Conservation (phyloP, 2,113 vertebrate genomes). For the Butastur rufipennis region DNA sequence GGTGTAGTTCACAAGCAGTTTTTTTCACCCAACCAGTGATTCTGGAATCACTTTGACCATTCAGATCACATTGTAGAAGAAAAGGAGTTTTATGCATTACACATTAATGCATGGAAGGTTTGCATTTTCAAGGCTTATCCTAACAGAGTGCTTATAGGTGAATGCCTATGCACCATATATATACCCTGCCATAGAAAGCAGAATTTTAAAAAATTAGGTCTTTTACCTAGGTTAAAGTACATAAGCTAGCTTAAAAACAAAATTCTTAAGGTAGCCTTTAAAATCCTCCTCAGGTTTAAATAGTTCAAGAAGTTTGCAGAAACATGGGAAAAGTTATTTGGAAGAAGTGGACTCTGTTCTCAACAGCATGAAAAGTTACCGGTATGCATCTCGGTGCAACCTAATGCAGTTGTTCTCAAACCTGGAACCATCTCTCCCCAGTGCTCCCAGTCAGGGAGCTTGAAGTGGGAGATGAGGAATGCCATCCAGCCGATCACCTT, state of each 20-base stretch:
- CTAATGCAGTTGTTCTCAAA: background rate
- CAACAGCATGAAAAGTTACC: background rate
- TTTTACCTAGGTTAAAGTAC: background rate
- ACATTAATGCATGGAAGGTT: background rate
- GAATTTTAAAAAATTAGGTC: background rate
- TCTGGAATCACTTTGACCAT: background rate
- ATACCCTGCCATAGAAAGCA: background rate
- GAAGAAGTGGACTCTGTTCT: background rate
- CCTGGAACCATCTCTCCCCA: background rate
- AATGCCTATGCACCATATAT: background rate
- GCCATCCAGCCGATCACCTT: background rate
- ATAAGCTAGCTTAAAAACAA: background rate
- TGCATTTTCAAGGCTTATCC: background rate
- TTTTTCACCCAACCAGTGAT: background rate
- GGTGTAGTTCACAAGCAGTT: background rate
- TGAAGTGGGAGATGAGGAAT: background rate
- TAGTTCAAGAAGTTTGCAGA: background rate
- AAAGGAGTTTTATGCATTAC: background rate
- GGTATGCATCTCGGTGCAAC: background rate
- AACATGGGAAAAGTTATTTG: background rate
- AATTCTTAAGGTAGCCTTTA: background rate
- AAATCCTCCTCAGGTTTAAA: background rate
- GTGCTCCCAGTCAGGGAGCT: background rate
- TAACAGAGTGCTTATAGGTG: background rate
- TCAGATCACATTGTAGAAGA: background rate